Percentiles rank a stretch among this genome's conserved stretches.
phyloP scores from a whole-genome alignment of 1,140 invertebrate species.

The Brachionus rubens region DNA sequence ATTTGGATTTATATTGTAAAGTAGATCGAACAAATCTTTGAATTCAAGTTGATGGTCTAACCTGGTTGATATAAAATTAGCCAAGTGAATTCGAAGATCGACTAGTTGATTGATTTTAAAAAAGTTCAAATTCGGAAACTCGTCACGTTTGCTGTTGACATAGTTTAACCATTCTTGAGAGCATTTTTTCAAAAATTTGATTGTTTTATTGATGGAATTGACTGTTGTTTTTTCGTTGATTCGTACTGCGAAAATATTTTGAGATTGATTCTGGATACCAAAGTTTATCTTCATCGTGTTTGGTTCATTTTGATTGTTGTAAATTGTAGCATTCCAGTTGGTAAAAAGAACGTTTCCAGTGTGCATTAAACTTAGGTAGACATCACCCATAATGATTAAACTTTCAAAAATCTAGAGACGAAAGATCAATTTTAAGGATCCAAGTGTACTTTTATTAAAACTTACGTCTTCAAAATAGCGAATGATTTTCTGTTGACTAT shows the following conservation, averaged over 20 bases:
- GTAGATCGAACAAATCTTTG: constrained; percentile 42
- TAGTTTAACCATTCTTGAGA: constrained; percentile 52
- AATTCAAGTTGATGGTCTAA: constrained; percentile 42
- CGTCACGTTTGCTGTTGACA: constrained; percentile 50
- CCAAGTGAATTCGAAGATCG: constrained; percentile 52
- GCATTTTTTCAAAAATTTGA: constrained; percentile 53
- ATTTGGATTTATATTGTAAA: constrained; percentile 51
- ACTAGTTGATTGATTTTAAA: constrained; percentile 55
- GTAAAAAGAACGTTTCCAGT: constrained; percentile 53
- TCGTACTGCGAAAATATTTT: constrained; percentile 46
- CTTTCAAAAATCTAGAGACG: constrained; percentile 53
- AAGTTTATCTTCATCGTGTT: constrained; percentile 51
- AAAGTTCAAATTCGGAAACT: constrained; percentile 52
- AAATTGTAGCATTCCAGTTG: constrained; percentile 51
- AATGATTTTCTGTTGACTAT: constrained; percentile 52
- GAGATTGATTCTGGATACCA: constrained; percentile 47
- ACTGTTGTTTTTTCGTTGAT: constrained; percentile 44
- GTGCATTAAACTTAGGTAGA: constrained; percentile 51
- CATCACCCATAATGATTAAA: constrained; percentile 51
- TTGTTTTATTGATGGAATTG: constrained; percentile 50
- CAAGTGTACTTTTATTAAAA: neutral
- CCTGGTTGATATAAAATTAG: constrained; percentile 46
- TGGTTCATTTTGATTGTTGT: constrained; percentile 48
- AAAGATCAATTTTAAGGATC: neutral
- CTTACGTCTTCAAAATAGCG: constrained; percentile 52